These are phyloP conservation scores for Listronotus oregonensis DNA, from an alignment of 1,140 invertebrate genomes.

Conservation along the genomic window DNA sequence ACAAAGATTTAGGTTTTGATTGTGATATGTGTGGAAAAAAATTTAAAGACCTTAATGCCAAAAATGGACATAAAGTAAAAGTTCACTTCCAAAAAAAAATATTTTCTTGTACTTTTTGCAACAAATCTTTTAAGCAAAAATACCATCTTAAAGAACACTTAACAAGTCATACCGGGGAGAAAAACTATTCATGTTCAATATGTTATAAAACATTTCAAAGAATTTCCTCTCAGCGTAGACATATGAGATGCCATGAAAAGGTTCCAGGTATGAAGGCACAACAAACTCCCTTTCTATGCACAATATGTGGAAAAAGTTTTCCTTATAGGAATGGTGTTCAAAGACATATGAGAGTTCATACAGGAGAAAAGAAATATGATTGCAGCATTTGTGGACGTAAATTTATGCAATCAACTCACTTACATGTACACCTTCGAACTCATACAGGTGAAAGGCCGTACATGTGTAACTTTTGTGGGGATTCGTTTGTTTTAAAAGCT, in stretches of 20 bases:
- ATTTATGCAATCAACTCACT: constrained; percentile 57
- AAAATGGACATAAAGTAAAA: too few relatives aligned
- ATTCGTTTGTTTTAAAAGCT: too few relatives aligned
- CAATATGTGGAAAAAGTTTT: constrained; percentile 52
- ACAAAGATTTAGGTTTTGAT: too few relatives aligned
- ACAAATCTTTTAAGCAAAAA: constrained; percentile 71
- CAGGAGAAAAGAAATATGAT: constrained; percentile 55
- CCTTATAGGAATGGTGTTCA: constrained; percentile 57
- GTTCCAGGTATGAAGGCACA: constrained; percentile 46
- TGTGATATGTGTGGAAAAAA: too few relatives aligned
- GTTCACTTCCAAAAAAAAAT: too few relatives aligned
- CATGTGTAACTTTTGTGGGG: too few relatives aligned
- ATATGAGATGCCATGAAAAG: constrained; percentile 41
- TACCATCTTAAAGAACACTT: constrained; percentile 73
- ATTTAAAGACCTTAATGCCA: too few relatives aligned
- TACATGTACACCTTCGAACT: constrained; percentile 69
- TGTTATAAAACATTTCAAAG: constrained; percentile 49
- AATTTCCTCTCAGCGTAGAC: constrained; percentile 41
- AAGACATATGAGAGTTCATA: constrained; percentile 59
- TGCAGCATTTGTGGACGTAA: constrained; percentile 56
- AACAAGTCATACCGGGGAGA: constrained; percentile 48
- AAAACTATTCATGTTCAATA: constrained; percentile 47
- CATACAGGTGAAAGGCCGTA: constrained; percentile 71
- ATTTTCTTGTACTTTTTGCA: constrained; percentile 64
- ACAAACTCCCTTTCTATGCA: constrained; percentile 46